Evolutionary conservation across 2,888 invertebrate genomes (phyloP), one percentile per base, ranked within the genome.

Genomic region (Sycophila texana): DNA sequence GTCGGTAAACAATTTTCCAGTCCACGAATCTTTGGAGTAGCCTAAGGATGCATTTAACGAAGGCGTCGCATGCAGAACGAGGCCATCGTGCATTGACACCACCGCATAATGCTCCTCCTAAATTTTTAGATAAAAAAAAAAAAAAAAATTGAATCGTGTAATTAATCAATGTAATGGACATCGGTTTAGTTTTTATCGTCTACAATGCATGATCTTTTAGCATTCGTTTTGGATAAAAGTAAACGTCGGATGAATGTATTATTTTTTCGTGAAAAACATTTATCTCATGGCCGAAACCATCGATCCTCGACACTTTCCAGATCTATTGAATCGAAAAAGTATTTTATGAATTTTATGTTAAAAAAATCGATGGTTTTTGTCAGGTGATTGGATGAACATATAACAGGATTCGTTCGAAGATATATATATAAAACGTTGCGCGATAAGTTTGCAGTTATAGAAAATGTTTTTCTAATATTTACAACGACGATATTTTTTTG

Each of bases 1-100:
- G 86, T 97, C 96, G 75, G 96, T 95, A 86, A 98, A 96, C 0
- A 96, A 95, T 72, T 96, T 92, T 4, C 96, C 97, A 51, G 95
- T 90, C 96, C 96, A 97, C 94, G 96, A 95, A 82, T 96, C 95
- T 83, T 94, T 94, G 0, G 96, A 95, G 87, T 94, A 97, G 1
- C 96, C 97, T 71, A 97, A 92, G 0, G 94, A 92, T 1, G 93
- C 90, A 0, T 94, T 94, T 70, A 96, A 91, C 66, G 93, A 93
- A 0, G 94, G 91, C 0, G 96, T 95, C 13, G 95, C 94, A 85
- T 95, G 95, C 84, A 96, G 92, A 0, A 97, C 95, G 0, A 95
- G 93, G 0, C 97, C 97, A 85, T 97, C 95, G 74, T 94, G 93
- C 94, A 97, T 95, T 0, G 96, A 96, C 83, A 97, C 94, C 0